A percentile compares a stretch with the other conserved stretches of the same genome.
Conservation (phyloP, 35 echinoderm and acorn worm species). For the Apostichopus californicus region DNA sequence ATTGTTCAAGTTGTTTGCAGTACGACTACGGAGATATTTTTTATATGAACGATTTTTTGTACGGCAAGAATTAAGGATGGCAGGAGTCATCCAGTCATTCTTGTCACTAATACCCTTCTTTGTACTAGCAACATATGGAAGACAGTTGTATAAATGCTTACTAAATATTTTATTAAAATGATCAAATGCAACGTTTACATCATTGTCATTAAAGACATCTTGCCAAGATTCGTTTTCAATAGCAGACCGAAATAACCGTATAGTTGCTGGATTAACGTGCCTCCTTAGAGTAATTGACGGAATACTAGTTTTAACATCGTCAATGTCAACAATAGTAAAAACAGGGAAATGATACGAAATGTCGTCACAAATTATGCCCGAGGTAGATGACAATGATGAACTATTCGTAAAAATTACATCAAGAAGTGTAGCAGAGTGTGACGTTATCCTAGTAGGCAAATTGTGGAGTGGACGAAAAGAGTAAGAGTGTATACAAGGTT, state of each 20-base stretch:
- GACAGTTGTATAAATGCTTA: background rate
- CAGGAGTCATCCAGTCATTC: too few relatives aligned
- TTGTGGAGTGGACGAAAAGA: background rate
- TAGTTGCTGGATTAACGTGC: too few relatives aligned
- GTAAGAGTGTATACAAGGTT: too few relatives aligned
- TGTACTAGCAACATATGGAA: too few relatives aligned
- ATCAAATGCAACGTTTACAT: background rate
- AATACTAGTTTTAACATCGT: background rate
- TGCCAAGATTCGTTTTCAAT: too few relatives aligned
- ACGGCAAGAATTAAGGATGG: too few relatives aligned
- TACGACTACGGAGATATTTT: background rate
- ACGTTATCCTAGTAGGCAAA: background rate
- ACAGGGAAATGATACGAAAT: background rate
- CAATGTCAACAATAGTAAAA: background rate
- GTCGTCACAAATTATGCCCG: background rate
- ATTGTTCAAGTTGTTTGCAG: background rate
- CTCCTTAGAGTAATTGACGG: too few relatives aligned
- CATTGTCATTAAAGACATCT: too few relatives aligned
- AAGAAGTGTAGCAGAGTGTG: background rate
- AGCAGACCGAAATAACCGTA: too few relatives aligned
- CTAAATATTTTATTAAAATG: background rate
- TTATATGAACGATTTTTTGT: background rate
- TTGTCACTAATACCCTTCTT: too few relatives aligned
- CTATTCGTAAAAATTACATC: background rate
- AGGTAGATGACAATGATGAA: background rate